These are phyloP conservation scores for Patagioenas fasciata DNA, from an alignment of 2,113 vertebrate genomes.

Conservation along the genomic window DNA sequence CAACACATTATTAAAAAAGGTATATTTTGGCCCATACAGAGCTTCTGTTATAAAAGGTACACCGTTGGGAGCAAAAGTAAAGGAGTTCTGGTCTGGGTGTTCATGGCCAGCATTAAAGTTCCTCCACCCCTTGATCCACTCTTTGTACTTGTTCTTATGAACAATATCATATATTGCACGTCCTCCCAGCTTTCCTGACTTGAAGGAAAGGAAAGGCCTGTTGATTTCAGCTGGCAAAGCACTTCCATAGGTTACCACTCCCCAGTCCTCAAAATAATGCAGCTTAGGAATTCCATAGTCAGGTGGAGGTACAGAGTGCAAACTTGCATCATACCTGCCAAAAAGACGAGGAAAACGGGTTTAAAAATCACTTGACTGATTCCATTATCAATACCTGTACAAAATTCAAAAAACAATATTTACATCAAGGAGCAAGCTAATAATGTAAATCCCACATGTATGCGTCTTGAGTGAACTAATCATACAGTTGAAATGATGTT, in stretches of 20 bases:
- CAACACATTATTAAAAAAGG: conserved; percentile 90
- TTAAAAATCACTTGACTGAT: not conserved
- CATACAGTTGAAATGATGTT: not conserved
- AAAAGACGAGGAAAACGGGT: not conserved
- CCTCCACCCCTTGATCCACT: conserved; percentile 95
- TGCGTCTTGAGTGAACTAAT: not conserved
- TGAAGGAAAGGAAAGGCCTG: conserved; percentile 93
- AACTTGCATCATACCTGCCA: conserved; percentile 90
- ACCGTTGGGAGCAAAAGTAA: conserved; percentile 93
- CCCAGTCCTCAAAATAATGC: conserved; percentile 98
- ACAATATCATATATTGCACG: conserved; percentile 97
- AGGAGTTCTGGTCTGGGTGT: conserved; percentile 96
- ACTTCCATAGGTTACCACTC: conserved; percentile 94
- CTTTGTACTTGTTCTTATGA: conserved; percentile 91
- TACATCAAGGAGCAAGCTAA: not conserved
- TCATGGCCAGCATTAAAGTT: conserved; percentile 98
- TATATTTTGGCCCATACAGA: conserved; percentile 96
- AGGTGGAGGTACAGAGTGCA: conserved; percentile 83
- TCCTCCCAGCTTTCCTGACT: conserved; percentile 96
- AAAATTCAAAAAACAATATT: not conserved
- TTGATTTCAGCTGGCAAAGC: conserved; percentile 86
- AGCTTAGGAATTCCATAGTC: conserved; percentile 86
- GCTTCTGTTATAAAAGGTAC: conserved; percentile 96
- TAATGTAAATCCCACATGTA: not conserved
- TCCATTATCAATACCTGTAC: not conserved